Conservation (phyloP, 2,888 invertebrate genomes). For the Lapara coniferarum region DNA sequence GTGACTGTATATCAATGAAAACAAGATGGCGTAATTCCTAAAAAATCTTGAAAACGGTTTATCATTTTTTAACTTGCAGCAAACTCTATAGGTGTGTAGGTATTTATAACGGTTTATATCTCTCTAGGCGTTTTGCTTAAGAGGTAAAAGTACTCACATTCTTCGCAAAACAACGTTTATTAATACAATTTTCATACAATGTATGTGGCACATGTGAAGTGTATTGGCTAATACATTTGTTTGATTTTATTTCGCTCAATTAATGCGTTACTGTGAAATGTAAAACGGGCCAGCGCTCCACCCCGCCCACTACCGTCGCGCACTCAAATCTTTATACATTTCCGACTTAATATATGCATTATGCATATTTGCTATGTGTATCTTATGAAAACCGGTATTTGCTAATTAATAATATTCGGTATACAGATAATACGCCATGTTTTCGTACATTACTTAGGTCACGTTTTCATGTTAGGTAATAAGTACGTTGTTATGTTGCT, state of each 20-base stretch:
- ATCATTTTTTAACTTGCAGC: too few species aligned
- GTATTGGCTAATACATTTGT: conserved; percentile 41
- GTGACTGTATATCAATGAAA: too few species aligned
- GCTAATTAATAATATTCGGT: background rate
- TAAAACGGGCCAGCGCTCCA: conserved; percentile 62
- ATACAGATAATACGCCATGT: background rate
- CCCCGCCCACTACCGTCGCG: conserved; percentile 57
- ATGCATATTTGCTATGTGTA: background rate
- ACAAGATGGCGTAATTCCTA: too few species aligned
- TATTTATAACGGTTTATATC: too few species aligned
- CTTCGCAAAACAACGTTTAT: conserved; percentile 29
- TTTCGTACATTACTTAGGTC: background rate
- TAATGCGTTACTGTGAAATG: conserved; percentile 78
- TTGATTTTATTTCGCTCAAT: conserved; percentile 75
- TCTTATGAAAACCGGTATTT: background rate
- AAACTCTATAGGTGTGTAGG: too few species aligned
- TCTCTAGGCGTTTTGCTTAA: too few species aligned
- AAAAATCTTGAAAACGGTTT: too few species aligned
- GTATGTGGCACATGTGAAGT: conserved; percentile 24
- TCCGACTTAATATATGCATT: background rate
- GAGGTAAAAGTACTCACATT: background rate
- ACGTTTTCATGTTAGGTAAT: background rate
- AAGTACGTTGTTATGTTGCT: too few species aligned
- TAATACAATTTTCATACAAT: conserved; percentile 19
- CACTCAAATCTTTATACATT: conserved; percentile 37